Percentiles rank a stretch among this genome's conserved stretches.
These are phyloP conservation scores for Borostomias antarcticus DNA, from an alignment of 2,797 vertebrate genomes.

Conservation along the genomic window DNA sequence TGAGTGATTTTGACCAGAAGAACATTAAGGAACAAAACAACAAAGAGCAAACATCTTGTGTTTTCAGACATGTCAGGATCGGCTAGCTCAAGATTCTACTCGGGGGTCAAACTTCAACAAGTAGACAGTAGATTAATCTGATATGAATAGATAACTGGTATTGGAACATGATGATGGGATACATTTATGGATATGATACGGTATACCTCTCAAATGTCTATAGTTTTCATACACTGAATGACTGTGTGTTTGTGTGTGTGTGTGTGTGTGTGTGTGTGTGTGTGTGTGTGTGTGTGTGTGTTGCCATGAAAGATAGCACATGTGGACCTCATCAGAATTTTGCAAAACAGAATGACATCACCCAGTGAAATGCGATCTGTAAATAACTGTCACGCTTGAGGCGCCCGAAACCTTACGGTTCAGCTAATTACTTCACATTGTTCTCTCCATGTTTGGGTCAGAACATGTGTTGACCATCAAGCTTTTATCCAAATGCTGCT, in stretches of 20 bases:
- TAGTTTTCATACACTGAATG: slow-evolving; percentile 4
- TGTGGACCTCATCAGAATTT: slow-evolving; percentile 66
- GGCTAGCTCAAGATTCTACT: too few species aligned
- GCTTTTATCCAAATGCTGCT: slow-evolving; percentile 58
- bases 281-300: slow-evolving; percentile 18
- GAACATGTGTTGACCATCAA: slow-evolving; percentile 75
- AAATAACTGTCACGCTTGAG: slow-evolving; percentile 66
- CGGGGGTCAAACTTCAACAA: too few species aligned
- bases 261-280: not conserved
- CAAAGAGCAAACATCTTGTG: slow-evolving; percentile 6
- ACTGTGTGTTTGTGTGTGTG: not conserved
- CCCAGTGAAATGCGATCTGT: slow-evolving; percentile 56
- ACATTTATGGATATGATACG: too few species aligned
- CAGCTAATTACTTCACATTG: slow-evolving; percentile 49
- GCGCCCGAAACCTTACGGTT: slow-evolving; percentile 51
- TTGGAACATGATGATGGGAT: too few species aligned
- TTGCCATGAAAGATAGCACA: slow-evolving; percentile 50
- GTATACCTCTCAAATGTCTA: too few species aligned
- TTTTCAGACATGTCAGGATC: not conserved
- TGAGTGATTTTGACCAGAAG: slow-evolving; percentile 19
- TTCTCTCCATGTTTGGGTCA: slow-evolving; percentile 44
- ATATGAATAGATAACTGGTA: too few species aligned
- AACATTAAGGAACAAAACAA: not conserved
- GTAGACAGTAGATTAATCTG: too few species aligned
- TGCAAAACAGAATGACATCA: slow-evolving; percentile 61